Evolutionary conservation across 1,140 invertebrate species (phyloP).

Genomic region (Magallana gigas): DNA sequence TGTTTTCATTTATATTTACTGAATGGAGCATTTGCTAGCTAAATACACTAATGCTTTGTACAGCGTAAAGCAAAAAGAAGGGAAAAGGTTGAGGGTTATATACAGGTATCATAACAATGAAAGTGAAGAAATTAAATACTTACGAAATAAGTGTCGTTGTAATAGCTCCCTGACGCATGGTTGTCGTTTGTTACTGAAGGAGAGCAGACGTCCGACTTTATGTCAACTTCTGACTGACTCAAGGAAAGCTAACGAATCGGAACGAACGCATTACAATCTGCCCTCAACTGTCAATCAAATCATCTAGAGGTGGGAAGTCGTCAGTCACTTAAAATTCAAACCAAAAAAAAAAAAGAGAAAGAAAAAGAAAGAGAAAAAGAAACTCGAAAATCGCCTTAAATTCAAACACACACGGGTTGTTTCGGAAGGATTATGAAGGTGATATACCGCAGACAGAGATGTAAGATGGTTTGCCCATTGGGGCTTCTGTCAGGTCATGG

Average conservation of each 20-base stretch:
- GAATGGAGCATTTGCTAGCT: too few relatives aligned
- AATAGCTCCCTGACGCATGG: background rate
- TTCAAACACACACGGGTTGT: background rate
- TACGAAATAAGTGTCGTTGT: background rate
- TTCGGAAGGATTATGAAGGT: background rate
- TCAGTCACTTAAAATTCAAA: background rate
- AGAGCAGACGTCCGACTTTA: slow-evolving; percentile 6
- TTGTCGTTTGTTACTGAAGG: background rate
- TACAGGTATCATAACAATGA: too few relatives aligned
- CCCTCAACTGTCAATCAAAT: slow-evolving; percentile 12
- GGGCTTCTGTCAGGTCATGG: background rate
- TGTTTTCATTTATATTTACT: too few relatives aligned
- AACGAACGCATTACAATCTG: background rate
- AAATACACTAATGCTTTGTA: too few relatives aligned
- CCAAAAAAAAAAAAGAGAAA: background rate
- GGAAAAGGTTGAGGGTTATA: too few relatives aligned
- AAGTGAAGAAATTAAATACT: background rate
- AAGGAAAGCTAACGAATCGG: slow-evolving; percentile 10
- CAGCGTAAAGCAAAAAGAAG: too few relatives aligned
- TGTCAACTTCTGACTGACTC: background rate
- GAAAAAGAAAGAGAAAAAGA: background rate
- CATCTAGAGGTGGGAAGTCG: background rate
- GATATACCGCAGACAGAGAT: background rate
- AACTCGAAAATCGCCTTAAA: background rate
- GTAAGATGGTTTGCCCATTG: background rate